phyloP scores from a whole-genome alignment of 2,797 vertebrate genomes.

The Tenualosa ilisha region DNA sequence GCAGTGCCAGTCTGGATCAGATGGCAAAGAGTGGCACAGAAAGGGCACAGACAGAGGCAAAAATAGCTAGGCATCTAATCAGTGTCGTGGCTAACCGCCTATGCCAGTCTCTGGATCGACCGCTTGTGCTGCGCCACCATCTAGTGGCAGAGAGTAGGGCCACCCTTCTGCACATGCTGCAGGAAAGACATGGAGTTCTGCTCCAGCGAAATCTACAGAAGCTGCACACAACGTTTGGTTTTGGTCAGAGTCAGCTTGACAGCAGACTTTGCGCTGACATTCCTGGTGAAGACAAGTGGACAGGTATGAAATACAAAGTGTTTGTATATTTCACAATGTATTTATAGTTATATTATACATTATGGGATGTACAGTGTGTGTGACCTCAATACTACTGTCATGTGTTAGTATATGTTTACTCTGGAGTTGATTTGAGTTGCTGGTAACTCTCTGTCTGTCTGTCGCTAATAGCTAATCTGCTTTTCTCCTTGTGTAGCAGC shows the following conservation, averaged over 20 bases:
- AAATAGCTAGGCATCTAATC: conserved; percentile 33
- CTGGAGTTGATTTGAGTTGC: too few relatives aligned
- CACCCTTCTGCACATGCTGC: conserved; percentile 62
- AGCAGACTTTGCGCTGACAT: not conserved
- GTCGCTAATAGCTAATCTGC: not conserved
- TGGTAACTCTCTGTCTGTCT: not conserved
- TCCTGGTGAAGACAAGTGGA: not conserved
- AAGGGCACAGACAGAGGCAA: not conserved
- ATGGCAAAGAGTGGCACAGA: not conserved
- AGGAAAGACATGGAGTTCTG: conserved; percentile 62
- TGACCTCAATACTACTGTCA: too few relatives aligned
- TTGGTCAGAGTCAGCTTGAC: conserved; percentile 26
- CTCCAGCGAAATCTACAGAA: conserved; percentile 63
- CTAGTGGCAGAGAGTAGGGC: conserved; percentile 65
- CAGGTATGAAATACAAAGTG: conserved; percentile 47
- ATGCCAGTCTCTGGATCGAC: conserved; percentile 56
- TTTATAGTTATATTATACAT: too few relatives aligned
- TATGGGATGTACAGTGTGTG: too few relatives aligned
- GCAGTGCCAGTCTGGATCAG: not conserved
- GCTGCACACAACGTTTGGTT: conserved; percentile 45
- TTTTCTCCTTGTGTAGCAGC: not conserved
- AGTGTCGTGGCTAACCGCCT: conserved; percentile 58
- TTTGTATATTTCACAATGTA: too few relatives aligned
- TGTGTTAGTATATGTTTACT: too few relatives aligned
- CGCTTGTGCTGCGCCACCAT: conserved; percentile 44